Base-by-base conservation (phyloP, 1,140 invertebrate species). In the Eulimnadia texana region DNA sequence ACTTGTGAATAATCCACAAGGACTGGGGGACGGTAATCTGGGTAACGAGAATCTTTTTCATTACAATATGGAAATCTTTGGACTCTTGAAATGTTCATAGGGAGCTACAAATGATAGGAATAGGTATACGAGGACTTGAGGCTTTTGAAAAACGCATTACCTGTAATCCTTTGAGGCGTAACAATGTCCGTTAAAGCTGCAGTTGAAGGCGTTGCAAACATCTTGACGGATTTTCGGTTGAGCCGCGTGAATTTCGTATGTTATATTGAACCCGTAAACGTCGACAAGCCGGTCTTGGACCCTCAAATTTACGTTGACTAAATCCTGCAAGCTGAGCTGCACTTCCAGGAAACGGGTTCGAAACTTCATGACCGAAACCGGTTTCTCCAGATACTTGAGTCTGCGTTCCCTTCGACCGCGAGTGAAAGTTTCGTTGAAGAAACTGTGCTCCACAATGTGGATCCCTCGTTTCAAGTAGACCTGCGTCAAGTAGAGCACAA, bases 221-320 rank as follows among this genome's bases (percentile, higher is more conserved):
- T 64, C 64, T 80, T 78, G 20, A 77, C 74, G 11, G 75, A 49
- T 29, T 11, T 50, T 20, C 70, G 67, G 65, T 1, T 72, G 71
- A 20, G 64, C 65, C 24, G 69, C 63, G 1, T 79, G 77, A 64
- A 93, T 83, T 69, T 90, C 87, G 70, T 92, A 93, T 3, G 90
- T 93, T 64, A 93, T 84, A 72, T 95, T 95, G 75, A 95, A 93
- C 6, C 90, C 91, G 69, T 85, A 92, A 2, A 91, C 88, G 64
- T 90, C 83, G 22, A 92, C 75, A 10, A 93, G 75, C 56, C 84
- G 80, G 65, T 89, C 82, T 49, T 90, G 72, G 0, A 88, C 88
- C 1, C 91, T 75, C 47, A 93, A 74, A 71, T 93, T 88, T 47
- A 87, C 84, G 3, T 89, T 88, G 66, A 88, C 85, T 57, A 88